Evolutionary conservation across 1,140 invertebrate species (phyloP), one percentile per base, ranked within the genome.

Genomic region (Bombus confusus): DNA sequence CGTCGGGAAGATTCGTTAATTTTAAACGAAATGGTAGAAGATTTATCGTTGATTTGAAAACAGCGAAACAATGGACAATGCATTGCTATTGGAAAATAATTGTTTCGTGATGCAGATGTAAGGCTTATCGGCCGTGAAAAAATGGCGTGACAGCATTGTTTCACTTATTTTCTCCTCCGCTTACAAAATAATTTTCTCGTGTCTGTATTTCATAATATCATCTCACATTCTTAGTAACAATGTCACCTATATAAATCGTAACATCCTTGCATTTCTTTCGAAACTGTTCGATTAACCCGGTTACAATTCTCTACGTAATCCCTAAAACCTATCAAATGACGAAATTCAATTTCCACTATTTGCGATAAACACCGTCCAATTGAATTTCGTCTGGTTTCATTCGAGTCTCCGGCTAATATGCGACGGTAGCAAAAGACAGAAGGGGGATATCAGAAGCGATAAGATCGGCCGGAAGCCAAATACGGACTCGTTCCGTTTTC

Each of bases 381-480:
- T 52, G 64, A 57, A 57, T 80, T 41, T 52, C 43, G 25, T 37
- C 37, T 10, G 25, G n/a, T 25, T 28, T 78, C 59, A 10, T 31
- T 62, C 75, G 31, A 37, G 25, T 28, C 10, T 6, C 12, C 10
- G 10, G 1, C 22, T 57, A 37, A 75, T 37, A 39, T 13, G 12
- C 10, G 1, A 31, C 47, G 31, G 3, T 13, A 57, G 37, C 22
- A 28, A 47, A 74, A 52, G 43, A 37, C 34, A 71, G 18, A 28
- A 28, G 25, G 9, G 13, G 43, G 10, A 31, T 34, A 57, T 59
- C 28, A 31, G 28, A 18, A 4, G 22, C 10, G 69, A 74, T 82
- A 82, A 82, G 80, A 83, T 78, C 74, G 31, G 18, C 3, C 28
- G 15, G 18, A 41, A 39, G n/a, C 28, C 15, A 34, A n/a, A 31